Evolutionary conservation across 2,888 invertebrate genomes (phyloP).

Genomic region (Furcula furcula): DNA sequence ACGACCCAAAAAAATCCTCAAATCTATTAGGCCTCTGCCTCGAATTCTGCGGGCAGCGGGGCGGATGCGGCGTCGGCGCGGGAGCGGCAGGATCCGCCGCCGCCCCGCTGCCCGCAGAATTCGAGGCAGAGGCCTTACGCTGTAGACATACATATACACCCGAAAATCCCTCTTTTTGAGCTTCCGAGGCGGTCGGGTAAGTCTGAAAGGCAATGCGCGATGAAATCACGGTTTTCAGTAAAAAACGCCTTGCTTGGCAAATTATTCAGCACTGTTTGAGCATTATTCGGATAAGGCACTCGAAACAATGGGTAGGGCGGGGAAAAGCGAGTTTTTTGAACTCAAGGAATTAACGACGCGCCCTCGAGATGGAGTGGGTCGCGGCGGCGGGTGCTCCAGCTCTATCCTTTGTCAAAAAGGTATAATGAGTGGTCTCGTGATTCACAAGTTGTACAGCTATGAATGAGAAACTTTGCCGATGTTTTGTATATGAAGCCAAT

Average conservation of each 20-base stretch:
- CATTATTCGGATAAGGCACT: constrained; percentile 31
- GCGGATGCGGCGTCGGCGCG: too few relatives aligned
- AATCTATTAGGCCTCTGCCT: too few relatives aligned
- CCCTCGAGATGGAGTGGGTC: constrained; percentile 32
- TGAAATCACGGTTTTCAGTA: neutral
- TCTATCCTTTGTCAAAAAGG: constrained; percentile 21
- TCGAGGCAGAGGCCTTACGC: too few relatives aligned
- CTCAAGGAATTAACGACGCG: constrained; percentile 38
- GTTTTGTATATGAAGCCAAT: constrained; percentile 10
- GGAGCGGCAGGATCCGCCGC: too few relatives aligned
- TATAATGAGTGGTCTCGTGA: constrained; percentile 17
- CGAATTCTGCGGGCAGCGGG: too few relatives aligned
- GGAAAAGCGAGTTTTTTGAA: constrained; percentile 35
- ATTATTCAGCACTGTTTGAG: constrained; percentile 29
- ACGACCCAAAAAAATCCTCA: too few relatives aligned
- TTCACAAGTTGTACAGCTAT: too few relatives aligned
- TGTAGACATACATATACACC: too few relatives aligned
- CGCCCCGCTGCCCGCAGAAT: too few relatives aligned
- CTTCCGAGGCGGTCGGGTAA: too few relatives aligned
- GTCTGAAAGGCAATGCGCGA: too few relatives aligned
- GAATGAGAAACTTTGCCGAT: constrained; percentile 9
- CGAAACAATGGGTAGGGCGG: constrained; percentile 30
- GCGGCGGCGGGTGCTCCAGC: constrained; percentile 12
- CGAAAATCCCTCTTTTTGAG: too few relatives aligned
- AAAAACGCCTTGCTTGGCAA: constrained; percentile 5